Evolutionary conservation across 2,797 vertebrate genomes (phyloP).

Genomic region (Amazona finschi): DNA sequence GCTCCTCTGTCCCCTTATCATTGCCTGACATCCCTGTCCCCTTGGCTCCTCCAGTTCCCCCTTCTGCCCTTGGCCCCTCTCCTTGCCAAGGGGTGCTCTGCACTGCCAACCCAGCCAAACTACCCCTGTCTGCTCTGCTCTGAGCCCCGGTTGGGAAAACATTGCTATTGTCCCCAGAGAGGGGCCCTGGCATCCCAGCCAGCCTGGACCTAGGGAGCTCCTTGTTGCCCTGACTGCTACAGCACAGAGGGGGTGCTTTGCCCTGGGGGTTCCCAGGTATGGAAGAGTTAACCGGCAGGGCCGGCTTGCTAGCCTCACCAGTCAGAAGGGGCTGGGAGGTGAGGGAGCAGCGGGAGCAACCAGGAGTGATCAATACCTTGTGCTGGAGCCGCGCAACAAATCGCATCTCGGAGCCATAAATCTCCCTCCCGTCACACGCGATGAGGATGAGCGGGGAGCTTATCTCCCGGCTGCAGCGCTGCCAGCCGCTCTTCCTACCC

Average conservation of each 20-base stretch:
- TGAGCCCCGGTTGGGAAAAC: accelerated
- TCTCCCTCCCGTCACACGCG: slow-evolving; percentile 37
- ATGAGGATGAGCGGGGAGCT: slow-evolving; percentile 52
- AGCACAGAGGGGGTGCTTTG: not conserved
- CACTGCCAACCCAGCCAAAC: not conserved
- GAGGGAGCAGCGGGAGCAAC: slow-evolving; percentile 13
- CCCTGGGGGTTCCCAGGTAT: not conserved
- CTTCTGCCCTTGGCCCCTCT: not conserved
- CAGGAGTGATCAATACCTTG: slow-evolving; percentile 48
- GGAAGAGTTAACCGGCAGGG: slow-evolving; percentile 36
- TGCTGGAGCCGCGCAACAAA: slow-evolving; percentile 32
- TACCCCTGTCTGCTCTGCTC: not conserved
- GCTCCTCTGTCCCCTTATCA: not conserved
- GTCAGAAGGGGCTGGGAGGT: not conserved
- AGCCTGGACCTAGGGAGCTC: not conserved
- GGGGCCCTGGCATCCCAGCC: not conserved
- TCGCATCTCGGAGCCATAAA: slow-evolving; percentile 50
- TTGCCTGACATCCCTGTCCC: not conserved
- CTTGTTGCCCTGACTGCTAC: not conserved
- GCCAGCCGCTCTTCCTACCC: not conserved
- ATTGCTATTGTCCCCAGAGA: not conserved
- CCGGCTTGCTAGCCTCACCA: not conserved
- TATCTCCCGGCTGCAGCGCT: slow-evolving; percentile 4
- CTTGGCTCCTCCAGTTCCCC: not conserved
- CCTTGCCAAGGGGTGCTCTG: not conserved